Conservation (phyloP, 2,888 invertebrate genomes). For the Tribolium freemani region DNA sequence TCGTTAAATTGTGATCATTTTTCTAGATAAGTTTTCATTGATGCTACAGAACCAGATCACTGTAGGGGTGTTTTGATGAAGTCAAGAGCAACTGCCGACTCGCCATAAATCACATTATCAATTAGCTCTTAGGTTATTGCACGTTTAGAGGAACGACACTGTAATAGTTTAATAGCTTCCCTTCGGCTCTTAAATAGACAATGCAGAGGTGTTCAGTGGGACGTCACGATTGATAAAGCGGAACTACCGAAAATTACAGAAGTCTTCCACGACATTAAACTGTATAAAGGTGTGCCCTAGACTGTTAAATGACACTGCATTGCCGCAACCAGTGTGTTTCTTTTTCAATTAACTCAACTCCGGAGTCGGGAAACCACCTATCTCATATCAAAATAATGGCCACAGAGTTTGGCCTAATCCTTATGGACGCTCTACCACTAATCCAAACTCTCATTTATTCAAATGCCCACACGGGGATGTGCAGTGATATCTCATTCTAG, state of each 20-base stretch:
- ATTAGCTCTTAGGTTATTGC: slow-evolving; percentile 32
- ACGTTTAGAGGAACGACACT: slow-evolving; percentile 38
- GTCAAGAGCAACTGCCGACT: slow-evolving; percentile 27
- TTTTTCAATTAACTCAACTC: slow-evolving; percentile 26
- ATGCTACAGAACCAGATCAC: background rate
- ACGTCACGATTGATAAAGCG: slow-evolving; percentile 42
- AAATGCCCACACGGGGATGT: background rate
- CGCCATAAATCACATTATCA: slow-evolving; percentile 30
- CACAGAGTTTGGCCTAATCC: slow-evolving; percentile 12
- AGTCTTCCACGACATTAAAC: slow-evolving; percentile 35
- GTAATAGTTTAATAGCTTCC: slow-evolving; percentile 44
- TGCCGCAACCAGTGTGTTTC: slow-evolving; percentile 11
- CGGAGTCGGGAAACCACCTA: slow-evolving; percentile 3
- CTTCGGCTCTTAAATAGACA: slow-evolving; percentile 36
- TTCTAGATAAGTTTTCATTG: slow-evolving; percentile 29
- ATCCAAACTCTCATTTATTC: slow-evolving; percentile 19
- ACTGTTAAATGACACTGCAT: slow-evolving; percentile 38
- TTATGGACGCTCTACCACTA: slow-evolving; percentile 8
- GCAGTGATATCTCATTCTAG: background rate
- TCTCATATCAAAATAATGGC: slow-evolving; percentile 22
- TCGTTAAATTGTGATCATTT: slow-evolving; percentile 36
- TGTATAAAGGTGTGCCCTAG: slow-evolving; percentile 30
- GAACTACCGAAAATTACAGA: slow-evolving; percentile 39
- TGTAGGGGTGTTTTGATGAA: slow-evolving; percentile 22
- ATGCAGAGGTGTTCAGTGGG: slow-evolving; percentile 45